phyloP scores from a whole-genome alignment of 2,113 vertebrate genomes.

The Poeciliopsis retropinna region DNA sequence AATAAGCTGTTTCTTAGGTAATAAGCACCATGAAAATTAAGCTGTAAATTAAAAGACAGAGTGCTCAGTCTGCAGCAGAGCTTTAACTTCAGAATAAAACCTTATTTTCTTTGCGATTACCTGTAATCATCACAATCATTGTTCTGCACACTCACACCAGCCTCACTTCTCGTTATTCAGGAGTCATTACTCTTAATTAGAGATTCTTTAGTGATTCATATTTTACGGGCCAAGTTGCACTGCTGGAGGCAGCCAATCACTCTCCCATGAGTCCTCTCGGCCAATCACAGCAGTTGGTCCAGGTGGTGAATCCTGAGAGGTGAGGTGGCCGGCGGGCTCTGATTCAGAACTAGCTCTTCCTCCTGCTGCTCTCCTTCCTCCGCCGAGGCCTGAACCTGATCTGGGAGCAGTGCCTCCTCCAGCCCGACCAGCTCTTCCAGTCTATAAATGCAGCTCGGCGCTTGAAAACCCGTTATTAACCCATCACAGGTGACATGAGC shows the following conservation, averaged over 20 bases:
- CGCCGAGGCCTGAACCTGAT: slow-evolving; percentile 25
- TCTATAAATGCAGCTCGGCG: slow-evolving; percentile 70
- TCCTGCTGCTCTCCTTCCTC: not conserved
- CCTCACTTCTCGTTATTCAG: slow-evolving; percentile 39
- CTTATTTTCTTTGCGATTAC: slow-evolving; percentile 54
- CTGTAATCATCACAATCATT: slow-evolving; percentile 59
- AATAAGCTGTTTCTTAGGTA: not conserved
- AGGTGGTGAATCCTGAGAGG: slow-evolving; percentile 60
- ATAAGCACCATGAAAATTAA: not conserved
- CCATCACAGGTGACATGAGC: slow-evolving; percentile 51
- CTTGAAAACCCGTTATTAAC: slow-evolving; percentile 71
- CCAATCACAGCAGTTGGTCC: slow-evolving; percentile 68
- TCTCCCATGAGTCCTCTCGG: slow-evolving; percentile 40
- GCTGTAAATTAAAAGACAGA: not conserved
- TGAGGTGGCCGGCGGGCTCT: slow-evolving; percentile 16
- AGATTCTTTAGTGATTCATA: slow-evolving; percentile 65
- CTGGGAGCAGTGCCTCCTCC: slow-evolving; percentile 6
- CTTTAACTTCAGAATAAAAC: slow-evolving; percentile 17
- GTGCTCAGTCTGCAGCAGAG: not conserved
- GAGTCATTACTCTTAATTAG: slow-evolving; percentile 69
- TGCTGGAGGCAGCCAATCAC: slow-evolving; percentile 60
- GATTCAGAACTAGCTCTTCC: slow-evolving; percentile 48
- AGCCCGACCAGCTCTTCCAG: slow-evolving; percentile 72
- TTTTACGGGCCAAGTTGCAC: slow-evolving; percentile 48
- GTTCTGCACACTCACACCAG: slow-evolving; percentile 34